Evolutionary conservation across 1,140 invertebrate species (phyloP), one percentile per base, ranked within the genome.

Genomic region (Daktulosphaira vitifoliae): DNA sequence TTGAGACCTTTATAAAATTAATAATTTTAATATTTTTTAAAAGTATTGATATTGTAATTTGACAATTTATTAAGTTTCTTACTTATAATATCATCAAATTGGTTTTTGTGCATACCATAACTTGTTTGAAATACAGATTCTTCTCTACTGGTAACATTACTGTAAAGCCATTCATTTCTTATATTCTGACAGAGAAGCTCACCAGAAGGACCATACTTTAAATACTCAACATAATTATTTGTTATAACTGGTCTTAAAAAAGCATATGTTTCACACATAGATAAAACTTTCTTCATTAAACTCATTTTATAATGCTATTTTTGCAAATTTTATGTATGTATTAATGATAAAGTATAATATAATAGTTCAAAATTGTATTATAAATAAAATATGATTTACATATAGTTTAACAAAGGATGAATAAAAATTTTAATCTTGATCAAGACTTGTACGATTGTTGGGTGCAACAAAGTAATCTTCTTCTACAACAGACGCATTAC

Each of bases 401-500:
- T n/a, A n/a, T n/a, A n/a, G 6, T 7, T n/a, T n/a, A n/a, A n/a
- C n/a, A n/a, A n/a, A n/a, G n/a, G n/a, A n/a, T n/a, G n/a, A n/a
- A n/a, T 39, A 53, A 37, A 33, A 53, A 33, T 22, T 53, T 15
- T 44, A n/a, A 53, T 42, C 22, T 29, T 53, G 8, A 6, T 5
- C 39, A 22, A 11, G 5, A 6, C 3, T 51, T 51, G 20, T 53
- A 20, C 29, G 56, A 46, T 33, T 46, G 25, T 84, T 83, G 22
- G 92, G 92, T 22, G 89, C 88, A 13, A 93, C 83, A 80, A 91
- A 93, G 74, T 91, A 95, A 68, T 91, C 87, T 75, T 94, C 92
- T 71, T 90, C 86, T 20, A 78, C 80, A 52, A 87, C 48, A 48
- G 74, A 69, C 8, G 90, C 87, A 80, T 91, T 91, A 50, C 74